These are phyloP conservation scores for Zaprionus lachaisei DNA, from an alignment of 1,140 invertebrate genomes.

Conservation along the genomic window DNA sequence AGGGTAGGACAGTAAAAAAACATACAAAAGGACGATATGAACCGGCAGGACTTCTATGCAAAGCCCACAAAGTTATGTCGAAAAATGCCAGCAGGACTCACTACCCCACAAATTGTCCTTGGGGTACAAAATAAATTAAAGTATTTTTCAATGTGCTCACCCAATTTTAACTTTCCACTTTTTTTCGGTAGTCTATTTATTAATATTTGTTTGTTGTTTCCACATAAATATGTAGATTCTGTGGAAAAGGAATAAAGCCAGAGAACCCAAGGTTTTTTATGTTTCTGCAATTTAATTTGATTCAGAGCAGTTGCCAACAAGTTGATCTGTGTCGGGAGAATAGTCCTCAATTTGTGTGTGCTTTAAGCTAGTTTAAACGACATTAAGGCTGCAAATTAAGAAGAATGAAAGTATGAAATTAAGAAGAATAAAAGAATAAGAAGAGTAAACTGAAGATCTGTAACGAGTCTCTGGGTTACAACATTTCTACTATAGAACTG, in stretches of 20 bases:
- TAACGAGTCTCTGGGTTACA: too few species aligned
- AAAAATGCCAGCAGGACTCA: conserved; percentile 42
- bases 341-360: neutral
- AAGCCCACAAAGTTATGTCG: conserved; percentile 67
- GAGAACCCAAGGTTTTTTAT: neutral
- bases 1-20: conserved; percentile 19
- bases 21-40: neutral
- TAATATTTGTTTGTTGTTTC: conserved; percentile 49
- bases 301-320: conserved; percentile 8
- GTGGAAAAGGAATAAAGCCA: neutral
- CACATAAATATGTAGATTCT: conserved; percentile 50
- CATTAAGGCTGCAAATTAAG: too few species aligned
- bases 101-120: conserved; percentile 21
- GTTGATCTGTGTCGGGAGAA: neutral
- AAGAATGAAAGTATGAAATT: too few species aligned
- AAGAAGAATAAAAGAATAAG: too few species aligned
- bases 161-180: conserved; percentile 39
- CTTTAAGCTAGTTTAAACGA: neutral
- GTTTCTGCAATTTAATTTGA: conserved; percentile 51
- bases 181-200: conserved; percentile 47
- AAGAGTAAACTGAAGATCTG: too few species aligned
- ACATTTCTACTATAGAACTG: too few species aligned
- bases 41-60: neutral
- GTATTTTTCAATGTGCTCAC: conserved; percentile 57
- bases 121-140: conserved; percentile 74